Evolutionary conservation across 2,888 invertebrate species (phyloP), one percentile per base, ranked within the genome.

Genomic region (Azorinus chamasolen): DNA sequence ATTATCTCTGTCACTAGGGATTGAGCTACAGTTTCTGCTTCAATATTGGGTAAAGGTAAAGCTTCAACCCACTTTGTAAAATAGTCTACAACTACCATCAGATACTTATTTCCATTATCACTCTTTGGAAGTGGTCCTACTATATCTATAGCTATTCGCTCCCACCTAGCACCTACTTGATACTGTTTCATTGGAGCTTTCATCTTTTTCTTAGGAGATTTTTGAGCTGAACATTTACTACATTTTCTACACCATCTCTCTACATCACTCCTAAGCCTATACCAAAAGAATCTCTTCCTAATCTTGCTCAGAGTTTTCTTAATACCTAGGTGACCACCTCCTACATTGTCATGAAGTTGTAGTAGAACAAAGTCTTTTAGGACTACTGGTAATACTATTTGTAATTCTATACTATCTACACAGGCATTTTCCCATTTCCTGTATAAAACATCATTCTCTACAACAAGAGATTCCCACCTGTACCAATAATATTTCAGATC

Each of bases 41-140:
- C 69, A 48, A 80, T 69, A 50, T 84, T 71, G 27, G 25, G 24
- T 2, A 84, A 24, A 10, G 84, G 65, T 16, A 64, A 37, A 5
- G 79, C 73, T 16, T 68, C 63, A 4, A 58, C 50, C 59, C 66
- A 84, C 46, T 80, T 78, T 10, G 76, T 64, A 48, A 80, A 84
- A 57, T 73, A 75, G 54, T 82, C 83, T 12, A 43, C 72, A 27
- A 82, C 25, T 6, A 83, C 71, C 25, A 79, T 45, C 0, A 84
- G 20, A 45, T 65, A 83, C 43, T 25, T 54, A 27, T 78, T 71
- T 4, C 74, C 74, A 14, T 20, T 53, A n/a, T 41, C 50, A n/a
- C 75, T 58, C 27, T 27, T 64, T 12, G 63, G 18, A 10, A 72
- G 20, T 14, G 66, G 76, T n/a, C n/a, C n/a, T n/a, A n/a, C n/a